These are phyloP conservation scores for Chloroclysta siterata DNA, from an alignment of 2,888 invertebrate species.

Conservation along the genomic window DNA sequence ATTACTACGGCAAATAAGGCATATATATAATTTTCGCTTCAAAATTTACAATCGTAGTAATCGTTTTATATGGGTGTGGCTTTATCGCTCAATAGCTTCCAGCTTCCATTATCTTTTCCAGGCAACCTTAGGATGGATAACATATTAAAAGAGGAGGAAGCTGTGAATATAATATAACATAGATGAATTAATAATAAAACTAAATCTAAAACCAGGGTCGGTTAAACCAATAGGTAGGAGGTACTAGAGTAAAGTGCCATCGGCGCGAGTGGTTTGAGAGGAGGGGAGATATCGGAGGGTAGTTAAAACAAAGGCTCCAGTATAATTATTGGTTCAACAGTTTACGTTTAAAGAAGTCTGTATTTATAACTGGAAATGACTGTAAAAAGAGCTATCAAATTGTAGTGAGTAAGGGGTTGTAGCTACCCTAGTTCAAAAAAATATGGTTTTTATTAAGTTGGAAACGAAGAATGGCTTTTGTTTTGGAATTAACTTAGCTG, in stretches of 20 bases:
- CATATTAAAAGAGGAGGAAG: too few relatives aligned
- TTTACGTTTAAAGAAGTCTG: slow-evolving; percentile 62
- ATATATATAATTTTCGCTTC: too few relatives aligned
- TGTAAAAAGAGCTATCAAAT: slow-evolving; percentile 33
- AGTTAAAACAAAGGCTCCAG: slow-evolving; percentile 70
- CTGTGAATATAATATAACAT: not conserved
- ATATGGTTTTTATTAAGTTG: not conserved
- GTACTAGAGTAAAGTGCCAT: slow-evolving; percentile 72
- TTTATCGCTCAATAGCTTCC: too few relatives aligned
- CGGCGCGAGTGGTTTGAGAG: slow-evolving; percentile 61
- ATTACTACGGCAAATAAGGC: too few relatives aligned
- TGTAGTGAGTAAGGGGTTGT: slow-evolving; percentile 1
- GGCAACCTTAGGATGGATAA: too few relatives aligned
- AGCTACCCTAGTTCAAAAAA: not conserved
- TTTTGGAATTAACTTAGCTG: not conserved
- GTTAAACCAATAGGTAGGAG: slow-evolving; percentile 65
- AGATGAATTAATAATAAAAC: slow-evolving; percentile 14
- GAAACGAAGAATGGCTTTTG: not conserved
- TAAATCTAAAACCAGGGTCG: slow-evolving; percentile 36
- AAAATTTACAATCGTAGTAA: too few relatives aligned
- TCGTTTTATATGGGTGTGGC: too few relatives aligned
- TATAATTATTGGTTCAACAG: slow-evolving; percentile 69
- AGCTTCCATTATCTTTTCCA: too few relatives aligned
- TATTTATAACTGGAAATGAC: slow-evolving; percentile 57
- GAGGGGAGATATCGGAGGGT: slow-evolving; percentile 58